Conservation (phyloP, 2,888 invertebrate species). For the Melinopterus prodromus region DNA sequence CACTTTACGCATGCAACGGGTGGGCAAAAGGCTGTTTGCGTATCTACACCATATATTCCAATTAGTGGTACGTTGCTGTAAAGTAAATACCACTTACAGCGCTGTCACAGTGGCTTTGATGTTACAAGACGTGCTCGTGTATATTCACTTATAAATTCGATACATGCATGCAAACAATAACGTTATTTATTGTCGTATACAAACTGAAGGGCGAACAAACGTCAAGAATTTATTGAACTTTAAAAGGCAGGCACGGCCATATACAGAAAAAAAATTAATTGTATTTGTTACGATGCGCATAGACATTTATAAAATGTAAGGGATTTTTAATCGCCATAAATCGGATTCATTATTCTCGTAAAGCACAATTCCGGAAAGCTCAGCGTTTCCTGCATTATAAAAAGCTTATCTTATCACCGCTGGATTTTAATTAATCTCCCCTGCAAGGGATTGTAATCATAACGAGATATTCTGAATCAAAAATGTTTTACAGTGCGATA, state of each 20-base stretch:
- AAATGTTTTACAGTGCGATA: neutral
- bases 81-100: slow-evolving; percentile 15
- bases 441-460: neutral
- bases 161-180: neutral
- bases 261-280: neutral
- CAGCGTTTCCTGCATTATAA: neutral
- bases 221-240: neutral
- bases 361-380: neutral
- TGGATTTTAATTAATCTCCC: neutral
- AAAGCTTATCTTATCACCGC: neutral
- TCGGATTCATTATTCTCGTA: neutral
- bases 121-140: neutral
- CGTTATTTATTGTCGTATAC: too few relatives aligned
- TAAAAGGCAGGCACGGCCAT: neutral
- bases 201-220: neutral
- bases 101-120: neutral
- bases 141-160: neutral
- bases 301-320: neutral
- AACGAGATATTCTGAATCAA: neutral
- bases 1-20: slow-evolving; percentile 20
- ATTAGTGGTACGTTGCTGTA: slow-evolving; percentile 16
- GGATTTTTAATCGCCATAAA: neutral
- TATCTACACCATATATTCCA: slow-evolving; percentile 18
- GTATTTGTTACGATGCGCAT: neutral
- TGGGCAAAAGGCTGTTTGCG: slow-evolving; percentile 4